Base-by-base conservation (phyloP, 2,888 invertebrate species). In the Ferrisia virgata region DNA sequence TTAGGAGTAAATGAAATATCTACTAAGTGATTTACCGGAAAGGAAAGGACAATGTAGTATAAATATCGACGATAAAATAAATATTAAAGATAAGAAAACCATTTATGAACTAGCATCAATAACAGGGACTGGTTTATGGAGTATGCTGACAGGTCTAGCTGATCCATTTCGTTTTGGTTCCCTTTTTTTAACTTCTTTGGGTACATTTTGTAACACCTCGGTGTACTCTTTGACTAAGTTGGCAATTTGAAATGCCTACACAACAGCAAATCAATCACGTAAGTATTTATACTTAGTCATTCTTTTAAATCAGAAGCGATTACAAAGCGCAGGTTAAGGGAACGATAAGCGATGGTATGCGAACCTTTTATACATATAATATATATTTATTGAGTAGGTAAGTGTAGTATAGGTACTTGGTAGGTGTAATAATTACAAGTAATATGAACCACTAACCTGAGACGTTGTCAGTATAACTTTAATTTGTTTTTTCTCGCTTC, bases 381-480 rank as follows among this genome's bases (percentile, higher is more conserved):
- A n/a, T n/a, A n/a, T 18, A 53, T 22, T 53, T 36, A 8, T 2
- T 18, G 0, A 6, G 9, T 22, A 22, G 1, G 5, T 47, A 53
- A 22, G 22, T 53, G 8, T n/a, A 53, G 18, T 47, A 8, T 1
- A 18, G 3, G 53, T 22, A 8, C 4, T 40, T 11, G 6, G 40
- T 11, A 40, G 40, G 6, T 36, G 43, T 15, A 43, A 5, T 43
- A n/a, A n/a, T 36, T 36, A 36, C 4, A 36, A 53, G 22, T 22
- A 36, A 40, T 39, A 22, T 13, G 25, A 1, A 28, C 1, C 64
- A 64, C 64, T 64, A 82, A 87, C 95, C 93, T 95, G 95, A 86
- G 96, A 95, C 8, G 97, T 97, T 85, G 96, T 95, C 86, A 98
- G 92, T 88, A 97, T 96, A 85, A 96, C 96, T 90, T 96, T 96